Conservation (phyloP, 2,888 invertebrate genomes). For the Nezara viridula region DNA sequence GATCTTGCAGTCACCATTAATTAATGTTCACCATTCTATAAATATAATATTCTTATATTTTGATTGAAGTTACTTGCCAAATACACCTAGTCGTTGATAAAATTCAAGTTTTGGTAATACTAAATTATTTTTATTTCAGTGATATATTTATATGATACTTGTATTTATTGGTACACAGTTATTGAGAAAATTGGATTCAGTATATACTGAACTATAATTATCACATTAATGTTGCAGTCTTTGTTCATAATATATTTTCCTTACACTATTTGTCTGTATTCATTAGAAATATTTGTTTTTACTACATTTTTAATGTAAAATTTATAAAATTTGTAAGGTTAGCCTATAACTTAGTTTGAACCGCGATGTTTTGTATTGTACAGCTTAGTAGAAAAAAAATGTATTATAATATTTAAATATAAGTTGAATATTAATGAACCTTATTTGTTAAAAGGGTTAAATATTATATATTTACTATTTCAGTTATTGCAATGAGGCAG, state of each 20-base stretch:
- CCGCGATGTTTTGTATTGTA: background rate
- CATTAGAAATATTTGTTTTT: background rate
- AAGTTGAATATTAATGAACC: background rate
- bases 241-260: background rate
- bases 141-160: background rate
- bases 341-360: constrained; percentile 1
- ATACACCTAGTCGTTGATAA: background rate
- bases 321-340: background rate
- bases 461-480: background rate
- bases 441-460: background rate
- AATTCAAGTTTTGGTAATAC: background rate
- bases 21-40: background rate
- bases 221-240: background rate
- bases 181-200: background rate
- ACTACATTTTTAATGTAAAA: background rate
- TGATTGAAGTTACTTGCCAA: background rate
- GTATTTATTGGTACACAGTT: too few relatives aligned
- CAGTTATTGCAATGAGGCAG: background rate
- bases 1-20: background rate
- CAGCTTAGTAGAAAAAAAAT: constrained; percentile 1
- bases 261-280: background rate
- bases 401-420: constrained; percentile 8
- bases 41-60: background rate
- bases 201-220: too few relatives aligned
- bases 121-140: background rate